Conservation (phyloP, 2,888 invertebrate genomes). For the Eurois occulta region DNA sequence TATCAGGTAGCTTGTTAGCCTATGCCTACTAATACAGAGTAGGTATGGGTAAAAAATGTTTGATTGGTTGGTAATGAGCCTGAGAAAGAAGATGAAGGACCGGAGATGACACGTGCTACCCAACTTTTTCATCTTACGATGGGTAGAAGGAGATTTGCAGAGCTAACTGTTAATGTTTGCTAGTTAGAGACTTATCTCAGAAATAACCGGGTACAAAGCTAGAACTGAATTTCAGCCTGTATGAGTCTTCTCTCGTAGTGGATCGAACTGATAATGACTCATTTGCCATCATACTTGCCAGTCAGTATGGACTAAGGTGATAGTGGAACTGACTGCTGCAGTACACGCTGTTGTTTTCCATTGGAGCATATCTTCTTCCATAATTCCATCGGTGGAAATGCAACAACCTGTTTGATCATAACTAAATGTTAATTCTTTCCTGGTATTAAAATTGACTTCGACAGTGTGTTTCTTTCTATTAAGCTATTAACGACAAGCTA, state of each 20-base stretch:
- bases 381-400: too few species aligned
- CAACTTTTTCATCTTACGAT: not conserved
- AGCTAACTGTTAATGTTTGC: not conserved
- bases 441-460: not conserved
- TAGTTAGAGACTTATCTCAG: not conserved
- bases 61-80: not conserved
- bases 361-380: not conserved
- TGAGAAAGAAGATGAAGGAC: not conserved
- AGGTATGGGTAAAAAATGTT: too few species aligned
- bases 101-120: not conserved
- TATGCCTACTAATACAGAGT: not conserved
- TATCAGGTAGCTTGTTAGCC: conserved; percentile 10
- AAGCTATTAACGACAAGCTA: not conserved
- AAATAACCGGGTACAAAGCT: not conserved
- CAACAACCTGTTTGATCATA: not conserved
- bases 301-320: not conserved
- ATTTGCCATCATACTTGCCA: too few species aligned
- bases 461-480: not conserved
- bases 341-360: not conserved
- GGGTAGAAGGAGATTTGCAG: not conserved
- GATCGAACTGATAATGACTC: not conserved
- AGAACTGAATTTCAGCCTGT: not conserved
- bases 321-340: too few species aligned
- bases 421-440: not conserved
- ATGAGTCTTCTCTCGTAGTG: not conserved